Evolutionary conservation across 2,797 vertebrate species (phyloP).

Genomic region (Sarcophilus harrisii): DNA sequence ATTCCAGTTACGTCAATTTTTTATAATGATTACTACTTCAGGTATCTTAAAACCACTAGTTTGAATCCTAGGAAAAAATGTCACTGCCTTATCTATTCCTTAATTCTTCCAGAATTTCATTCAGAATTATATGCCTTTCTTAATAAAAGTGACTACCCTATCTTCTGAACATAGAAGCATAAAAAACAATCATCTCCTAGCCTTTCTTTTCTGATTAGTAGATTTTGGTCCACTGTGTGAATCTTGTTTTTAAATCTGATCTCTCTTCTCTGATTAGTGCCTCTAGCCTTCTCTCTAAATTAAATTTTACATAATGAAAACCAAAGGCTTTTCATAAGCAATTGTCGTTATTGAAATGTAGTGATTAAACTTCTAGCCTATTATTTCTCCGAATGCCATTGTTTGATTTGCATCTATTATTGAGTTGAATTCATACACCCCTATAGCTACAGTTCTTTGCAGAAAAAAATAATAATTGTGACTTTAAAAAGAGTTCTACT

Average conservation of each 20-base stretch:
- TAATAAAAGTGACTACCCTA: conserved; percentile 44
- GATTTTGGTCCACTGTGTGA: conserved; percentile 58
- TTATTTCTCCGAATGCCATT: conserved; percentile 67
- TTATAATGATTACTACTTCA: background rate
- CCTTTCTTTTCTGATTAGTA: conserved; percentile 40
- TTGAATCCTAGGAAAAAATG: background rate
- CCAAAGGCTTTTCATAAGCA: conserved; percentile 78
- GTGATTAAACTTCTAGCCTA: conserved; percentile 69
- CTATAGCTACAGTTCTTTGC: background rate
- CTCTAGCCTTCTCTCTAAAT: conserved; percentile 76
- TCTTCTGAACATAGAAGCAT: conserved; percentile 43
- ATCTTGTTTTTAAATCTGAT: conserved; percentile 77
- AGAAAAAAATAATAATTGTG: background rate
- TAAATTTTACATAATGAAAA: conserved; percentile 76
- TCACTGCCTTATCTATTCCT: background rate
- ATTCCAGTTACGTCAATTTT: background rate
- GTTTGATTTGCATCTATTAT: conserved; percentile 69
- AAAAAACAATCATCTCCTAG: conserved; percentile 63
- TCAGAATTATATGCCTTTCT: background rate
- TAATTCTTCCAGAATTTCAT: conserved; percentile 7
- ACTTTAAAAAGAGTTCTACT: conserved; percentile 41
- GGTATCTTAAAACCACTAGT: background rate
- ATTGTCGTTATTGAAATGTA: conserved; percentile 70
- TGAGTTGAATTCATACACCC: conserved; percentile 56
- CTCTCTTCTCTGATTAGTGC: conserved; percentile 65